Percentiles rank a stretch among this genome's conserved stretches.
Conservation (phyloP, 2,797 vertebrate species). For the Nannoperca australis region DNA sequence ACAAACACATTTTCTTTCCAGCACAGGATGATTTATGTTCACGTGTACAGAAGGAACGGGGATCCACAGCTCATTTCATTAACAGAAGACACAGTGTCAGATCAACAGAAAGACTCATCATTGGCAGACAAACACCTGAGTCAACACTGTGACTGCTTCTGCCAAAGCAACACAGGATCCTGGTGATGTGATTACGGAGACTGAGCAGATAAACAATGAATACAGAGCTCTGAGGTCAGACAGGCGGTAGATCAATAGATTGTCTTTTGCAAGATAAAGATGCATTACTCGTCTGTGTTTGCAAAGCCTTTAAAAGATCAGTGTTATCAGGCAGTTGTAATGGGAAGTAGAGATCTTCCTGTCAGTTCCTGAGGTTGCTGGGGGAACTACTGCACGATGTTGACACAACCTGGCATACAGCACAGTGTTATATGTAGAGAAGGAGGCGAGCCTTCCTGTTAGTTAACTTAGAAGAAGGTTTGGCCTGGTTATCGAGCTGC, state of each 20-base stretch:
- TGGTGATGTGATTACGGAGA: conserved; percentile 26
- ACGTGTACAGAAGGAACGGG: background rate
- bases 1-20: background rate
- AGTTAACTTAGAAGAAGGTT: background rate
- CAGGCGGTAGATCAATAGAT: background rate
- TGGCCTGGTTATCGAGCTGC: background rate
- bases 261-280: conserved; percentile 21
- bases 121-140: conserved; percentile 33
- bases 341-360: conserved; percentile 7
- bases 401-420: background rate
- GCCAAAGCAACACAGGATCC: conserved; percentile 18
- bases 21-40: background rate
- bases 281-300: conserved; percentile 1
- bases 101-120: conserved; percentile 29
- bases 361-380: conserved; percentile 28
- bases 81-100: conserved; percentile 14
- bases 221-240: background rate
- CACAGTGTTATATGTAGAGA: background rate
- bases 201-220: conserved; percentile 23
- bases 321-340: conserved; percentile 16
- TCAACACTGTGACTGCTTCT: conserved; percentile 7
- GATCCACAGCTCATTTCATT: conserved; percentile 8
- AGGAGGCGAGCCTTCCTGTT: background rate
- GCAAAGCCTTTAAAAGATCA: conserved; percentile 17
- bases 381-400: conserved; percentile 8